A percentile compares a stretch with the other conserved stretches of the same genome.
phyloP scores from a whole-genome alignment of 2,797 vertebrate genomes.

The Myripristis murdjan region DNA sequence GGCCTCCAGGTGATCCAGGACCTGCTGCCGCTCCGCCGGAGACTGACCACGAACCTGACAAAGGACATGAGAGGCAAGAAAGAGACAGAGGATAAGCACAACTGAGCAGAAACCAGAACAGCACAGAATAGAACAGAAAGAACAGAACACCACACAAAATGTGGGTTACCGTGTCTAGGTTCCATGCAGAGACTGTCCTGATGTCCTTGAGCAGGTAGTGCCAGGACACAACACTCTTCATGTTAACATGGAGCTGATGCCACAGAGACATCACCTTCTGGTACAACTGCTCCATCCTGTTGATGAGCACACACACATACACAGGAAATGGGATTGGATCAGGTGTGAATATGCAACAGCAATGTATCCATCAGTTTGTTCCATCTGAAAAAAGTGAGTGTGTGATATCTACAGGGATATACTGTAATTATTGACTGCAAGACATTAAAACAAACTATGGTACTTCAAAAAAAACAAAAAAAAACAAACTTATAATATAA shows the following conservation, averaged over 20 bases:
- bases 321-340: not conserved
- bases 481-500: too few species aligned
- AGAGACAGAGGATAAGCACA: not conserved
- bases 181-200: conserved; percentile 91
- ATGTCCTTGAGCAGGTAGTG: conserved; percentile 95
- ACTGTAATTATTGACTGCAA: too few species aligned
- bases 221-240: conserved; percentile 97
- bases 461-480: too few species aligned
- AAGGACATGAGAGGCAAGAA: not conserved
- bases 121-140: not conserved
- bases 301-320: conserved; percentile 14
- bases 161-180: conserved; percentile 85
- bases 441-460: too few species aligned
- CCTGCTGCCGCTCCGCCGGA: conserved; percentile 89
- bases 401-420: too few species aligned
- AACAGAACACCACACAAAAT: too few species aligned
- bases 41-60: conserved; percentile 89
- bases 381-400: too few species aligned
- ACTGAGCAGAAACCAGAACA: not conserved
- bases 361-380: not conserved
- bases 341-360: not conserved
- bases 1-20: conserved; percentile 89
- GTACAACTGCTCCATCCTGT: conserved; percentile 94
- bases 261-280: conserved; percentile 98
- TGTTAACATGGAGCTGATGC: conserved; percentile 98